These are phyloP conservation scores for Cryptocheilus praepositus DNA, from an alignment of 2,888 invertebrate species.

Conservation along the genomic window DNA sequence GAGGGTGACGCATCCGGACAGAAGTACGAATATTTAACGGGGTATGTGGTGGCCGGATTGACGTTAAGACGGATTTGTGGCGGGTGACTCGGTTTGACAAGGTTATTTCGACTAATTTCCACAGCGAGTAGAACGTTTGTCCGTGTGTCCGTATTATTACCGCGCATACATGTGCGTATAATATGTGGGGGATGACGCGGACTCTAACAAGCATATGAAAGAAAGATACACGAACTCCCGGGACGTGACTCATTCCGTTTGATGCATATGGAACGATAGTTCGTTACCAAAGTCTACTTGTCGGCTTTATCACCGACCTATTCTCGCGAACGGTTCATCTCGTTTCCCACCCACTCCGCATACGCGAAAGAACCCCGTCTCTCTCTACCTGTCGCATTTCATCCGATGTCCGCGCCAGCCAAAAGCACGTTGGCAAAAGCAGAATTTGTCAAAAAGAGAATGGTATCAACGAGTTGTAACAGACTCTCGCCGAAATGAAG, in stretches of 20 bases:
- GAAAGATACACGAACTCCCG: constrained; percentile 8
- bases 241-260: constrained; percentile 10
- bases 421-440: not conserved
- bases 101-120: constrained; percentile 15
- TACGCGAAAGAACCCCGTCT: too few relatives aligned
- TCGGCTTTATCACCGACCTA: constrained; percentile 9
- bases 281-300: constrained; percentile 21
- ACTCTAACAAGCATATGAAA: constrained; percentile 20
- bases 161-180: constrained; percentile 1
- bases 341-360: not conserved
- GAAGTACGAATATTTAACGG: constrained; percentile 7
- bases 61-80: constrained; percentile 22
- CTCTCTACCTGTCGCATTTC: too few relatives aligned
- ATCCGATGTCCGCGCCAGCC: not conserved
- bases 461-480: too few relatives aligned
- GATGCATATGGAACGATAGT: constrained; percentile 10
- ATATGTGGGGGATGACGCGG: constrained; percentile 24
- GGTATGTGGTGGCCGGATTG: constrained; percentile 9
- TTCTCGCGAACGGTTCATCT: constrained; percentile 1
- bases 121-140: constrained; percentile 24
- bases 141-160: too few relatives aligned
- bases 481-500: too few relatives aligned
- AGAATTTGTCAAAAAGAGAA: too few relatives aligned
- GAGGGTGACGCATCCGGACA: too few relatives aligned
- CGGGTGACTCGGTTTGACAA: constrained; percentile 23